phyloP scores from a whole-genome alignment of 2,888 invertebrate species.

The Dryobota labecula region DNA sequence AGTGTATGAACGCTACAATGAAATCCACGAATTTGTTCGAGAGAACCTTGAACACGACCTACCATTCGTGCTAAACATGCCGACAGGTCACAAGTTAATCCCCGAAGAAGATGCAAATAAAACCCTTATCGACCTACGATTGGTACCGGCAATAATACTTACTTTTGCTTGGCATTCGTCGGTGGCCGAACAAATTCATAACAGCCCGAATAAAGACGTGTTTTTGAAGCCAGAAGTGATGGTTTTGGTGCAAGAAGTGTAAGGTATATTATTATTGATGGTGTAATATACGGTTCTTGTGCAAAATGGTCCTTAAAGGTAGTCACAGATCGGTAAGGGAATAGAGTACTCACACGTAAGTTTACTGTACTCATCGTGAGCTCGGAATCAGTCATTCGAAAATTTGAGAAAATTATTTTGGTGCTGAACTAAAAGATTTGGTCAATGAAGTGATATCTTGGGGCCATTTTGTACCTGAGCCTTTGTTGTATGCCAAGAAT shows the following conservation, averaged over 20 bases:
- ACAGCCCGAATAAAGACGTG: slow-evolving; percentile 89
- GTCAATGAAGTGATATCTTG: neutral
- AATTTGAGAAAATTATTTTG: neutral
- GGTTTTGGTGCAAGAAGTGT: slow-evolving; percentile 92
- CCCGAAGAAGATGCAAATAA: slow-evolving; percentile 92
- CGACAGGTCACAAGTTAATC: slow-evolving; percentile 92
- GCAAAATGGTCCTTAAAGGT: slow-evolving; percentile 38
- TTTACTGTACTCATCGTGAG: neutral
- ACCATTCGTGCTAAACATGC: slow-evolving; percentile 93
- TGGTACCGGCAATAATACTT: slow-evolving; percentile 96
- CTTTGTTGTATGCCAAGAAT: slow-evolving; percentile 24
- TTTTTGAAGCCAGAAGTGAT: slow-evolving; percentile 95
- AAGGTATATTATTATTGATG: slow-evolving; percentile 61
- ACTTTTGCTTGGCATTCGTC: slow-evolving; percentile 93
- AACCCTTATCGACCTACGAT: slow-evolving; percentile 93
- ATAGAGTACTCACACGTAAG: slow-evolving; percentile 17
- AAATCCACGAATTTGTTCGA: slow-evolving; percentile 94
- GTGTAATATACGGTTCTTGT: slow-evolving; percentile 31
- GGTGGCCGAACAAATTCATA: slow-evolving; percentile 86
- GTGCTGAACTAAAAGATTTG: neutral
- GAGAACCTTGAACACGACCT: slow-evolving; percentile 93
- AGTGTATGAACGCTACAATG: slow-evolving; percentile 94
- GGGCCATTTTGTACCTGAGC: slow-evolving; percentile 46
- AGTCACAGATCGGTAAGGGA: slow-evolving; percentile 2
- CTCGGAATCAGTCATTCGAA: neutral